phyloP scores from a whole-genome alignment of 2,797 vertebrate genomes.

The Tenualosa ilisha region DNA sequence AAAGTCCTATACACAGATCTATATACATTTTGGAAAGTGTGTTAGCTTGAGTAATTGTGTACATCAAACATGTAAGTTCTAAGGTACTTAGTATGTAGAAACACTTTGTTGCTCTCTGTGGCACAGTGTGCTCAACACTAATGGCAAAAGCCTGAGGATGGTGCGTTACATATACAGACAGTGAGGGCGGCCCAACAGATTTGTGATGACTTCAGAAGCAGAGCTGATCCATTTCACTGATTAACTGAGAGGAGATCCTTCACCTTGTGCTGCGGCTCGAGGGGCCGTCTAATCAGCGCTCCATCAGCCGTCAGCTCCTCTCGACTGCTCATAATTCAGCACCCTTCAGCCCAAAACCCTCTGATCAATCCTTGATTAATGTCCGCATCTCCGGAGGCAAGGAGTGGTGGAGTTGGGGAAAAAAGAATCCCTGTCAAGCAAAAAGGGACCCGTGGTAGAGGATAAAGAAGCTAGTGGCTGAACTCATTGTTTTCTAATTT shows the following conservation, averaged over 20 bases:
- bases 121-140: not conserved
- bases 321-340: constrained; percentile 47
- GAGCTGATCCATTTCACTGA: constrained; percentile 39
- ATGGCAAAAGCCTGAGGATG: not conserved
- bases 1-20: no score
- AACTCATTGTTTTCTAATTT: constrained; percentile 8
- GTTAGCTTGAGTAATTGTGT: no score
- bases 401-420: not conserved
- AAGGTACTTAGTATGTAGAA: not conserved
- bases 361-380: constrained; percentile 54
- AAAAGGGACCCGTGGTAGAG: not conserved
- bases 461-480: not conserved
- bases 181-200: not conserved
- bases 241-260: constrained; percentile 48
- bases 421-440: not conserved
- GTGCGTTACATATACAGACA: constrained; percentile 14
- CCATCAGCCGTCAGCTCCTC: constrained; percentile 44
- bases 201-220: constrained; percentile 17
- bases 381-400: constrained; percentile 40
- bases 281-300: constrained; percentile 42
- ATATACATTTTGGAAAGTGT: no score
- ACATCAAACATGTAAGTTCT: not conserved
- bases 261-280: constrained; percentile 28
- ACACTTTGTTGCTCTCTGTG: not conserved
- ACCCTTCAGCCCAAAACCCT: constrained; percentile 40